Base-by-base conservation (phyloP, 1,140 invertebrate genomes). In the Plectrocnemia conspersa region DNA sequence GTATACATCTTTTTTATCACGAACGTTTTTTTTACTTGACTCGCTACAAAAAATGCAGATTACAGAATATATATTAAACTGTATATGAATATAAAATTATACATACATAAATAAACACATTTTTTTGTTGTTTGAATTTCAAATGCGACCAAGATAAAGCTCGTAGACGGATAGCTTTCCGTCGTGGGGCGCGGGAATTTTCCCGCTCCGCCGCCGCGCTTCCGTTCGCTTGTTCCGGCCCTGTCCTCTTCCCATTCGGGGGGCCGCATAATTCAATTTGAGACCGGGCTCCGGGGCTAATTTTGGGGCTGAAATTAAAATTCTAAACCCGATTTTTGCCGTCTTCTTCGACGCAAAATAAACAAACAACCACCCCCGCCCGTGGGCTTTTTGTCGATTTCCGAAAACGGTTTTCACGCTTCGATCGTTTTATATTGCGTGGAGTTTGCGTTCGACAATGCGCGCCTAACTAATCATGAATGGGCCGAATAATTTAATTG, bases 31-130 rank as follows among this genome's bases (percentile, higher is more conserved):
- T n/a, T n/a, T n/a, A n/a, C n/a, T n/a, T n/a, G n/a, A n/a, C n/a
- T n/a, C n/a, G n/a, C n/a, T 19, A 32, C 19, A 50, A 50, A 50
- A 50, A 50, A 50, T 50, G 47, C 33, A 50, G 47, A 50, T 50
- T 50, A 50, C n/a, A n/a, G n/a, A n/a, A n/a, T n/a, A n/a, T n/a
- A n/a, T n/a, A n/a, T n/a, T n/a, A n/a, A n/a, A n/a, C n/a, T n/a
- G n/a, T n/a, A n/a, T n/a, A n/a, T n/a, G n/a, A n/a, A n/a, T n/a
- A n/a, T n/a, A n/a, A n/a, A n/a, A n/a, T n/a, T n/a, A n/a, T n/a
- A n/a, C n/a, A n/a, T n/a, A n/a, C n/a, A n/a, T n/a, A n/a, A n/a
- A n/a, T n/a, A n/a, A n/a, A n/a, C n/a, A n/a, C n/a, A n/a, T n/a
- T n/a, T n/a, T n/a, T n/a, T n/a, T n/a, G 47, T 15, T 38, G 18